A percentile compares a stretch with the other conserved stretches of the same genome.
These are phyloP conservation scores for Chymomyza fuscimana DNA, from an alignment of 2,888 invertebrate genomes.

Conservation along the genomic window DNA sequence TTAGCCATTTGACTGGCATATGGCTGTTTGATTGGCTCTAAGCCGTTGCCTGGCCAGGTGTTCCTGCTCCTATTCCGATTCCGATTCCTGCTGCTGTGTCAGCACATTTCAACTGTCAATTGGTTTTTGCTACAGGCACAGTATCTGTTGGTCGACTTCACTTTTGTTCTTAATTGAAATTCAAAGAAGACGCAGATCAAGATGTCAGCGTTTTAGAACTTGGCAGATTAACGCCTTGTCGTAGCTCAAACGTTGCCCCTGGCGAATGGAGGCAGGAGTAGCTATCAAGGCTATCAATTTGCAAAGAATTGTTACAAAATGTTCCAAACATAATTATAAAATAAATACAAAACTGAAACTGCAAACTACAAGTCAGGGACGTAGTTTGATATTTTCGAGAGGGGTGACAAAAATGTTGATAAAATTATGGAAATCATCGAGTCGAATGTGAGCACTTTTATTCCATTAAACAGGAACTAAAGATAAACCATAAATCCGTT, in stretches of 20 bases:
- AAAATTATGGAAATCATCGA: too few species aligned
- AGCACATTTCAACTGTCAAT: constrained; percentile 37
- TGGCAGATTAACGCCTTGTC: not conserved
- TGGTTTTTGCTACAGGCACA: constrained; percentile 34
- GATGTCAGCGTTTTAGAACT: constrained; percentile 42
- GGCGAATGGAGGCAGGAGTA: not conserved
- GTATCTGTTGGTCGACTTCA: constrained; percentile 40
- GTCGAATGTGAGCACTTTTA: too few species aligned
- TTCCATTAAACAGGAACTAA: too few species aligned
- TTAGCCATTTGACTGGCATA: constrained; percentile 16
- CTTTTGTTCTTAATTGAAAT: constrained; percentile 69
- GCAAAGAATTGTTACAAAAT: constrained; percentile 50
- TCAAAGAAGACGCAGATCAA: constrained; percentile 62
- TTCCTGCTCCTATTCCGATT: not conserved
- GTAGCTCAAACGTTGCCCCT: not conserved
- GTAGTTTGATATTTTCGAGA: too few species aligned
- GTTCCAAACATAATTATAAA: constrained; percentile 57
- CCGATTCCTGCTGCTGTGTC: constrained; percentile 7
- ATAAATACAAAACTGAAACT: constrained; percentile 49
- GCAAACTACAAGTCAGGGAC: constrained; percentile 29
- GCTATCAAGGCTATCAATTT: constrained; percentile 34
- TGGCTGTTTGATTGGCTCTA: constrained; percentile 64
- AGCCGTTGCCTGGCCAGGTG: constrained; percentile 32
- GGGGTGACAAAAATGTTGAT: too few species aligned
- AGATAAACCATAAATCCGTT: too few species aligned